phyloP scores from a whole-genome alignment of 1,140 invertebrate genomes.

The Myzus persicae region DNA sequence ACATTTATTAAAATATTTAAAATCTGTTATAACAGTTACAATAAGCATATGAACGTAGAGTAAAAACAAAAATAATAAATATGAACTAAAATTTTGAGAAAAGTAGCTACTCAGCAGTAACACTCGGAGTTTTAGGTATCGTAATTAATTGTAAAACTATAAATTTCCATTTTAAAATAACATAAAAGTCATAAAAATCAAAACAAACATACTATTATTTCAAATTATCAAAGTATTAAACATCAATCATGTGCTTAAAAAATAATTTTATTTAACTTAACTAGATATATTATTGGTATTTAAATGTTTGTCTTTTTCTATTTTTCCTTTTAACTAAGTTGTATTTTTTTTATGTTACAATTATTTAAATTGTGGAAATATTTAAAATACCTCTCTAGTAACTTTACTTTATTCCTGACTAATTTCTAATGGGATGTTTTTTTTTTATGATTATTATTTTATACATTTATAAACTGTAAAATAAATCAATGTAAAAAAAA shows the following conservation, averaged over 20 bases:
- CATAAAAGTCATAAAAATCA: neutral
- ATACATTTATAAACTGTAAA: neutral
- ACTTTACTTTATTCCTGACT: neutral
- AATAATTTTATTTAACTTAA: neutral
- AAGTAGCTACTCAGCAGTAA: too few species aligned
- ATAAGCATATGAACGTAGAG: too few species aligned
- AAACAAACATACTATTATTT: too few species aligned
- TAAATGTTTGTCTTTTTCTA: neutral
- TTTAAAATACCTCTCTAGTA: neutral
- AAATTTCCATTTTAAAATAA: neutral
- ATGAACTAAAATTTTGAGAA: too few species aligned
- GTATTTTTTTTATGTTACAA: neutral
- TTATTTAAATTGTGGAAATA: neutral
- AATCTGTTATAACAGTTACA: too few species aligned
- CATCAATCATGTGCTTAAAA: too few species aligned
- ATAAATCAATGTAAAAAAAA: neutral
- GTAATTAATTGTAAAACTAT: neutral
- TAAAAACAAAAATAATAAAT: too few species aligned
- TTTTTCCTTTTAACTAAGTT: neutral
- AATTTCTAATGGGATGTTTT: neutral
- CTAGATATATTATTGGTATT: neutral
- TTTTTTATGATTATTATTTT: neutral
- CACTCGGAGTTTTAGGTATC: too few species aligned
- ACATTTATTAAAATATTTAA: too few species aligned
- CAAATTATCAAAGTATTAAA: too few species aligned